phyloP scores from a whole-genome alignment of 2,888 invertebrate species.

The Bombylius major region DNA sequence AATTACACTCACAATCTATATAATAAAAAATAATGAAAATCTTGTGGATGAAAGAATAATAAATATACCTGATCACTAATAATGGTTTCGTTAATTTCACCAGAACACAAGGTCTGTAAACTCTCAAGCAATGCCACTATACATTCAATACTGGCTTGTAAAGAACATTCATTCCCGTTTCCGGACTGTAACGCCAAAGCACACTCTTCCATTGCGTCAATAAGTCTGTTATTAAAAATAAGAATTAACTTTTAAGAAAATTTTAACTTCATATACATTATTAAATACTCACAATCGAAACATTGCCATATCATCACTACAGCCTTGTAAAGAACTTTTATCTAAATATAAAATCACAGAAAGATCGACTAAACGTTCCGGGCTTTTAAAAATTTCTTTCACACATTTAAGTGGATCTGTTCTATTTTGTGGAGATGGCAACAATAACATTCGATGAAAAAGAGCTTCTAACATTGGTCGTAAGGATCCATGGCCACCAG shows the following conservation, averaged over 20 bases:
- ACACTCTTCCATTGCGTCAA: slow-evolving; percentile 88
- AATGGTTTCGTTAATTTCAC: slow-evolving; percentile 50
- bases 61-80: slow-evolving; percentile 30
- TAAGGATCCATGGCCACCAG: slow-evolving; percentile 75
- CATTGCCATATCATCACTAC: slow-evolving; percentile 68
- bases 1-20: slow-evolving; percentile 44
- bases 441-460: slow-evolving; percentile 82
- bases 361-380: slow-evolving; percentile 64
- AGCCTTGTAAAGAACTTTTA: slow-evolving; percentile 49
- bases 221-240: slow-evolving; percentile 46
- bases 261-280: neutral
- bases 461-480: slow-evolving; percentile 85
- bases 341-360: slow-evolving; percentile 49
- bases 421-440: slow-evolving; percentile 75
- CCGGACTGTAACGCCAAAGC: slow-evolving; percentile 52
- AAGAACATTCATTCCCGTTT: slow-evolving; percentile 58
- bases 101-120: slow-evolving; percentile 69
- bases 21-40: neutral
- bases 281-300: slow-evolving; percentile 54
- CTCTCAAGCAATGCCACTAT: slow-evolving; percentile 72
- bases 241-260: neutral
- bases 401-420: slow-evolving; percentile 74
- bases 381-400: slow-evolving; percentile 56
- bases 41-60: slow-evolving; percentile 7
- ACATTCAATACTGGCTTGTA: slow-evolving; percentile 71